Evolutionary conservation across 2,797 vertebrate species (phyloP), one percentile per base, ranked within the genome.

Genomic region (Malurus leucopterus): DNA sequence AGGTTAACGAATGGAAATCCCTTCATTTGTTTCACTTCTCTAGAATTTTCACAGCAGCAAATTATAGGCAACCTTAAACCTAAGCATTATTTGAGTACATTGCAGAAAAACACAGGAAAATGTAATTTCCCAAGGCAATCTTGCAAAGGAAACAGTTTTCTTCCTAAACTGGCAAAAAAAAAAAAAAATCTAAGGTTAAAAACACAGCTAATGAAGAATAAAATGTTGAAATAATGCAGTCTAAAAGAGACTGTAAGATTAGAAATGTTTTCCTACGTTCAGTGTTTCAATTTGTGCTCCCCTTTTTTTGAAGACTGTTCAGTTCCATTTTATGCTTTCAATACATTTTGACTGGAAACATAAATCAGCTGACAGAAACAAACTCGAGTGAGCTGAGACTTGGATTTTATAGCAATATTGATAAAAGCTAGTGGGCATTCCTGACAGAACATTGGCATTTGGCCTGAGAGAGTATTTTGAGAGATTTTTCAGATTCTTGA

Each of bases 321-420:
- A 79, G 64, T 12, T 95, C 40, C 12, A 6, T 88, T 90, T 92
- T 84, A 64, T 65, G 50, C 40, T 90, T 86, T 90, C 81, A 88
- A 90, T 61, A 62, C 44, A 53, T 88, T 91, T 84, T 86, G 68
- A 84, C 72, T 73, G 34, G 71, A 65, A 84, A 79, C 26, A 89
- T 89, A 92, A 84, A 91, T 84, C 86, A 92, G 65, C 41, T 84
- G 86, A 92, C 62, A 79, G 88, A 94, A 84, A 84, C 47, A 93
- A 92, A 81, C 12, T 67, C 68, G 73, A 51, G 40, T 26, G 36
- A 91, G 54, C 43, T 41, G 74, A 72, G 62, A 62, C 65, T 88
- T 84, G 50, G 68, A 77, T 88, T 91, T 92, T 91, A 76, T 17
- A 86, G 59, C 74, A 91, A 71, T 74, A 84, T 70, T 93, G 74